phyloP scores from a whole-genome alignment of 1,140 invertebrate species.

The Eriosoma lanigerum region DNA sequence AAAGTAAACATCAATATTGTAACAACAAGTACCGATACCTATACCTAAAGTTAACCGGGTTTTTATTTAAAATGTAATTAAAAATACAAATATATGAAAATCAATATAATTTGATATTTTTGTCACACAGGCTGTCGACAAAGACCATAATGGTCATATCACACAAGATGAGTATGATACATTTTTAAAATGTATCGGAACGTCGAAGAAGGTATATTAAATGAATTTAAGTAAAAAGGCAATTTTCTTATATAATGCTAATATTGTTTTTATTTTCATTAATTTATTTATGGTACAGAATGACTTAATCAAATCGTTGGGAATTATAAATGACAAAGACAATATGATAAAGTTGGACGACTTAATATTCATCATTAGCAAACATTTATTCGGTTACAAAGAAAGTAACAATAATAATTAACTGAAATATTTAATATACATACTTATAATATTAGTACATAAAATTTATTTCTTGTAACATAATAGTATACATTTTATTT shows the following conservation, averaged over 20 bases:
- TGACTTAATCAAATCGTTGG: constrained; percentile 19
- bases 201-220: constrained; percentile 66
- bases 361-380: not conserved
- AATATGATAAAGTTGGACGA: constrained; percentile 12
- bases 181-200: constrained; percentile 77
- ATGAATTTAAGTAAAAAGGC: not conserved
- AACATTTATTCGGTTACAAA: constrained; percentile 14
- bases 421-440: too few relatives aligned
- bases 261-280: too few relatives aligned
- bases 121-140: constrained; percentile 72
- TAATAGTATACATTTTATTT: too few relatives aligned
- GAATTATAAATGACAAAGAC: constrained; percentile 25
- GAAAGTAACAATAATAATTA: too few relatives aligned
- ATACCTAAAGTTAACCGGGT: too few relatives aligned
- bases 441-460: too few relatives aligned
- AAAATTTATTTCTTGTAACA: too few relatives aligned
- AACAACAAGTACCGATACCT: too few relatives aligned
- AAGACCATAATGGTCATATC: constrained; percentile 74
- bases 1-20: too few relatives aligned
- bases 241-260: too few relatives aligned
- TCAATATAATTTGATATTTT: not conserved
- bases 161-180: constrained; percentile 78
- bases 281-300: not conserved
- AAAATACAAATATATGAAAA: too few relatives aligned
- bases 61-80: too few relatives aligned